Evolutionary conservation across 2,888 invertebrate genomes (phyloP).

Genomic region (Microplitis deprimator): DNA sequence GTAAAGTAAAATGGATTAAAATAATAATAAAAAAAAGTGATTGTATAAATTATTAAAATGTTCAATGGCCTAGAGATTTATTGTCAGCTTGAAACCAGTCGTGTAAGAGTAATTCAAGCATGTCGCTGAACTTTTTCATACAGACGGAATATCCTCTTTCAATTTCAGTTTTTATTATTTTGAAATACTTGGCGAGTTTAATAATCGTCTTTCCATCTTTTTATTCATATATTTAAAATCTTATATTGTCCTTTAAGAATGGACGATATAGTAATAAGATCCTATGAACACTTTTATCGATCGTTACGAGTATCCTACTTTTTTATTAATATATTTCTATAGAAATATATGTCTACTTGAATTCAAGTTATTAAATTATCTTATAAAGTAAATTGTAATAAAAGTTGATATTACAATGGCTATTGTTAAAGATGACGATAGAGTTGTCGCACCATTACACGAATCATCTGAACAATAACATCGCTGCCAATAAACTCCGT

Average conservation of each 20-base stretch:
- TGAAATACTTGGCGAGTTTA: slow-evolving; percentile 37
- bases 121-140: background rate
- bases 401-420: slow-evolving; percentile 23
- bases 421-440: slow-evolving; percentile 39
- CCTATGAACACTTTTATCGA: slow-evolving; percentile 5
- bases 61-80: slow-evolving; percentile 3
- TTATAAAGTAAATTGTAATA: slow-evolving; percentile 19
- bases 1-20: slow-evolving; percentile 23
- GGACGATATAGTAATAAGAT: slow-evolving; percentile 7
- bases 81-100: slow-evolving; percentile 17
- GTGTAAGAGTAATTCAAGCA: slow-evolving; percentile 15
- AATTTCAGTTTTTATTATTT: slow-evolving; percentile 31
- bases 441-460: slow-evolving; percentile 78
- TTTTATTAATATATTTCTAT: slow-evolving; percentile 3
- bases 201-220: slow-evolving; percentile 19
- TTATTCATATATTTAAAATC: slow-evolving; percentile 28
- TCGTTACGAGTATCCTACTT: background rate
- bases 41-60: background rate
- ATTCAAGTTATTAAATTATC: background rate
- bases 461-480: slow-evolving; percentile 95
- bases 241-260: slow-evolving; percentile 28
- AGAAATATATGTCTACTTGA: background rate
- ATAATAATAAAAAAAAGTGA: slow-evolving; percentile 35
- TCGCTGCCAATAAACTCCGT: slow-evolving; percentile 97
- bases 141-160: slow-evolving; percentile 5